phyloP scores from a whole-genome alignment of 2,888 invertebrate genomes.

The Rhaphigaster nebulosa region DNA sequence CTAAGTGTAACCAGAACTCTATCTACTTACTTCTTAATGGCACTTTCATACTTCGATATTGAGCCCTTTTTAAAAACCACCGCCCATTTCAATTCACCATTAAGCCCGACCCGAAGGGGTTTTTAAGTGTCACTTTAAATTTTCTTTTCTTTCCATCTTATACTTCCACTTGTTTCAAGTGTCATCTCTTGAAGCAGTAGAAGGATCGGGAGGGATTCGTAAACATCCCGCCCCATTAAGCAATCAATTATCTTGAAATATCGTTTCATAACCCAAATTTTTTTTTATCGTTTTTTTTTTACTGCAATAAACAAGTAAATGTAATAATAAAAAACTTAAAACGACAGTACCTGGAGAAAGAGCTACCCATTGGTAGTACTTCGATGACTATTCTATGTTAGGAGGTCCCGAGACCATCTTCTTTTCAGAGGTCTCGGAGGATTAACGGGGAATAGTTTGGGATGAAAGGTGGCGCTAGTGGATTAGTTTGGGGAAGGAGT shows the following conservation, averaged over 20 bases:
- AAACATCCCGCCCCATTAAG: background rate
- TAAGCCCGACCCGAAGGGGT: background rate
- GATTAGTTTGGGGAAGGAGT: too few relatives aligned
- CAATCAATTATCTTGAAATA: background rate
- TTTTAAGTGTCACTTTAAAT: slow-evolving; percentile 25
- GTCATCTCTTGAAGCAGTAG: background rate
- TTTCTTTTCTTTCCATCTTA: slow-evolving; percentile 38
- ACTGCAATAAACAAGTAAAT: too few relatives aligned
- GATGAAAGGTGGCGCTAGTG: too few relatives aligned
- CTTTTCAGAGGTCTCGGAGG: too few relatives aligned
- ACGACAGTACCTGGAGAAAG: too few relatives aligned
- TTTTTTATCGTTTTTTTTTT: too few relatives aligned
- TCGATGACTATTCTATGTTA: too few relatives aligned
- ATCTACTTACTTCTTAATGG: slow-evolving; percentile 17
- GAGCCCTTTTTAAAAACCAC: background rate
- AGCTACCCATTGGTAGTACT: too few relatives aligned
- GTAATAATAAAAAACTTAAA: too few relatives aligned
- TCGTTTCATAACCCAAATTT: background rate
- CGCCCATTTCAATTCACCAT: slow-evolving; percentile 34
- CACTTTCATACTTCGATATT: slow-evolving; percentile 34
- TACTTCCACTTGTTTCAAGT: slow-evolving; percentile 35
- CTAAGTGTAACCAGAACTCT: background rate
- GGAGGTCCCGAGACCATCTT: too few relatives aligned
- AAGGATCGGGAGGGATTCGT: background rate
- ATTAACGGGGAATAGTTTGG: too few relatives aligned